These are phyloP conservation scores for Caenorhabditis briggsae DNA, from an alignment of 1,140 invertebrate species.

Conservation along the genomic window DNA sequence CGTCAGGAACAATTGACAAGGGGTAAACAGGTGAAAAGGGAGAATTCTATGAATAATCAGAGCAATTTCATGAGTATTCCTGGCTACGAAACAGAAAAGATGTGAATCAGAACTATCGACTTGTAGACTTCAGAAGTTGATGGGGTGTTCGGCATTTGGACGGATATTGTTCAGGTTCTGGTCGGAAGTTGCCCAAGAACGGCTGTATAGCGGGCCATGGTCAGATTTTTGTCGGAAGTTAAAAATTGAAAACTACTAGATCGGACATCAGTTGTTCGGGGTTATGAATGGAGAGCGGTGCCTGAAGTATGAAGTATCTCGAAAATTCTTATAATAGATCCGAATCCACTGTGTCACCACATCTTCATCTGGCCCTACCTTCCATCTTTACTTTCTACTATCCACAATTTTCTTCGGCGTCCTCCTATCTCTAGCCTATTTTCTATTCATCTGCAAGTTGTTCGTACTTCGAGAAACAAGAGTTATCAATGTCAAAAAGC, in stretches of 20 bases:
- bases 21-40: conserved; percentile 11
- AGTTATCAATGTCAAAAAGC: conserved; percentile 33
- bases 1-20: not conserved
- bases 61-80: not conserved
- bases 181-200: no score
- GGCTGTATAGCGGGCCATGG: no score
- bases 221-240: no score
- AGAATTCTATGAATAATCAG: conserved; percentile 8
- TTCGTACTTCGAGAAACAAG: conserved; percentile 48
- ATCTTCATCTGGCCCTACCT: conserved; percentile 51
- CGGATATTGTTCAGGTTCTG: no score
- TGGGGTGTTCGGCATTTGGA: no score
- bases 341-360: conserved; percentile 62
- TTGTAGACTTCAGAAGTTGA: not conserved
- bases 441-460: conserved; percentile 54
- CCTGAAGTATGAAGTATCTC: not conserved
- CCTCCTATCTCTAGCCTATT: conserved; percentile 35
- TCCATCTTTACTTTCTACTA: conserved; percentile 59
- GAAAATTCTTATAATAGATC: not conserved
- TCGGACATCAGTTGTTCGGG: no score
- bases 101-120: not conserved
- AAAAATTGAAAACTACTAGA: no score
- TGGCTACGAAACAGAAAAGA: not conserved
- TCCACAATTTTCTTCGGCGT: conserved; percentile 50
- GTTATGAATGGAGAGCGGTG: not conserved